These are phyloP conservation scores for Tigriopus californicus DNA, from an alignment of 2,888 invertebrate genomes.

Conservation along the genomic window DNA sequence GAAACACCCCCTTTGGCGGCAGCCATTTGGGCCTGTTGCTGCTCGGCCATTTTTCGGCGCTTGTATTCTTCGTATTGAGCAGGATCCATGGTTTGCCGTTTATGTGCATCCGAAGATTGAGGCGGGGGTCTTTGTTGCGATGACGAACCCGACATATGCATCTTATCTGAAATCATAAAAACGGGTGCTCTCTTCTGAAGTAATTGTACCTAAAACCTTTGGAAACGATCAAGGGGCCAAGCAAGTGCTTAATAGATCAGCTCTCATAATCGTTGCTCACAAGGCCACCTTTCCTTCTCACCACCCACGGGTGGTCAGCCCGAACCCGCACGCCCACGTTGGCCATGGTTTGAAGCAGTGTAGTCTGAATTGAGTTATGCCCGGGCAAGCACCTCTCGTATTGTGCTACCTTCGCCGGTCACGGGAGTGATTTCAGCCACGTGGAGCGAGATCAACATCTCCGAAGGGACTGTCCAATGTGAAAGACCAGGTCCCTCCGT, in stretches of 20 bases:
- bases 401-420: slow-evolving; percentile 1
- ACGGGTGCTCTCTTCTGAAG: no score
- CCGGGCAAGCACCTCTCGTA: not conserved
- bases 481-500: not conserved
- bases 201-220: no score
- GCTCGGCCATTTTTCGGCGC: no score
- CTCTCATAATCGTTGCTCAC: slow-evolving; percentile 10
- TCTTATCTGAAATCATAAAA: no score
- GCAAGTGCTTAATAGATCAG: not conserved
- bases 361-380: slow-evolving; percentile 15
- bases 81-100: no score
- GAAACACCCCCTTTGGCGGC: no score
- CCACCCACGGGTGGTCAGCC: not conserved
- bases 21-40: no score
- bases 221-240: no score
- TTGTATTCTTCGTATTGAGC: no score
- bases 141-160: no score
- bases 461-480: not conserved
- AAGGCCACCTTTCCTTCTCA: not conserved
- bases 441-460: not conserved
- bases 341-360: not conserved
- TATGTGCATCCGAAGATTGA: no score
- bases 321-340: not conserved
- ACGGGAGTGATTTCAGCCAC: slow-evolving; percentile 8
- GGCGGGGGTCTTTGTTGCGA: no score